Evolutionary conservation across 2,888 invertebrate species (phyloP), one percentile per base, ranked within the genome.

Genomic region (Sinopyrophorus schimmeli): DNA sequence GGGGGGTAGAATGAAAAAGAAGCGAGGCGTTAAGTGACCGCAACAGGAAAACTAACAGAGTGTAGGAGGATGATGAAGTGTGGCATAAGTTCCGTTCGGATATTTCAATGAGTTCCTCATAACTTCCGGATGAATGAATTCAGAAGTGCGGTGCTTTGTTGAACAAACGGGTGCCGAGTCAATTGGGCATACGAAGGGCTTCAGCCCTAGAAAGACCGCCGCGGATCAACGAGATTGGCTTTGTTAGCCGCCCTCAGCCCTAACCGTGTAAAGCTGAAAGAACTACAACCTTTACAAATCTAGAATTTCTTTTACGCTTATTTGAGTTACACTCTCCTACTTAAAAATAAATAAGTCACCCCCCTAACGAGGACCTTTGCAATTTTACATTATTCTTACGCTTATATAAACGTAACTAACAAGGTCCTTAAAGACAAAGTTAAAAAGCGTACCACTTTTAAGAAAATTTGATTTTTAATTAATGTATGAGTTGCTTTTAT

Each of bases 21-120:
- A 52, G 47, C 47, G 49, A 44, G 49, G 58, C 56, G 59, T 55
- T 47, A 59, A 56, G 53, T 49, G 52, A 47, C 55, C 55, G 31
- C 51, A 53, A 57, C 60, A 60, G 65, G 66, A 65, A 66, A 65
- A 62, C 60, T 58, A 59, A 58, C 59, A 57, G 51, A 55, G 52
- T 55, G 58, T 62, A 54, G 49, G 56, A n/a, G 55, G 54, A 67
- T 66, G 69, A 69, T 64, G 63, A 64, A 70, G 67, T 68, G 67
- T 57, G 60, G 57, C 61, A 56, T 60, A 56, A 61, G 64, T 68
- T 69, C 67, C 68, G 66, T 62, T 63, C 69, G 70, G 69, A 71
- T 70, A 72, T 71, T 69, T 68, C 70, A 71, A 72, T 71, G 70
- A 70, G 67, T 67, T 66, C 63, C 69, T 70, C 71, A 72, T 71